Percentiles rank a stretch among this genome's conserved stretches.
phyloP scores from a whole-genome alignment of 2,797 vertebrate genomes.

The Ataeniobius toweri region DNA sequence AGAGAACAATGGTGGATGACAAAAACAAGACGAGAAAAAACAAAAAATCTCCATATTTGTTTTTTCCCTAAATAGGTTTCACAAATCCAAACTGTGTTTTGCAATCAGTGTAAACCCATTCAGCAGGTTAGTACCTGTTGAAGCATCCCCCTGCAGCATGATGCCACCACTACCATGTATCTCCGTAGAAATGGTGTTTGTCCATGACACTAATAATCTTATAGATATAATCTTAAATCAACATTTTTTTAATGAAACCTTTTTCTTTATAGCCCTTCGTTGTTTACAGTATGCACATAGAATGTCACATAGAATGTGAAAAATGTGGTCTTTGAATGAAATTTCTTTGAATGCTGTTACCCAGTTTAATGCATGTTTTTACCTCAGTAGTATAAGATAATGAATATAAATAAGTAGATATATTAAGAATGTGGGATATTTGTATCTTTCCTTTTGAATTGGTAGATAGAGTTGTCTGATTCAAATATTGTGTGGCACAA shows the following conservation, averaged over 20 bases:
- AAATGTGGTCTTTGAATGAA: slow-evolving; percentile 31
- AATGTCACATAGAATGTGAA: slow-evolving; percentile 1
- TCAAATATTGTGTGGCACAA: slow-evolving; percentile 36
- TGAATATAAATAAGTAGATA: slow-evolving; percentile 20
- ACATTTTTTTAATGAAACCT: too few species aligned
- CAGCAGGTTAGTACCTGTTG: background rate
- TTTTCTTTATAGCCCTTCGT: slow-evolving; percentile 8
- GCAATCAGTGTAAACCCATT: background rate
- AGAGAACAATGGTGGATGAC: background rate
- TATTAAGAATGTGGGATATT: slow-evolving; percentile 23
- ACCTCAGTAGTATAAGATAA: slow-evolving; percentile 23
- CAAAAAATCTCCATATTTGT: background rate
- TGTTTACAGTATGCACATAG: slow-evolving; percentile 31
- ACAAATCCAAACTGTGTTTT: background rate
- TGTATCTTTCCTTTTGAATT: background rate
- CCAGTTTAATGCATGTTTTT: slow-evolving; percentile 3
- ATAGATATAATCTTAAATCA: too few species aligned
- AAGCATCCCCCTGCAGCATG: background rate
- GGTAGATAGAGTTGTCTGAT: slow-evolving; percentile 42
- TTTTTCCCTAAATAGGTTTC: background rate
- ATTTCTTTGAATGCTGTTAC: slow-evolving; percentile 19
- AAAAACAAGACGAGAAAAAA: background rate
- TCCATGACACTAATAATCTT: too few species aligned
- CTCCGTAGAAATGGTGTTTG: too few species aligned
- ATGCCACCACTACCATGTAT: background rate